Evolutionary conservation across 2,797 vertebrate genomes (phyloP).

Genomic region (Pangasius larnaudii): DNA sequence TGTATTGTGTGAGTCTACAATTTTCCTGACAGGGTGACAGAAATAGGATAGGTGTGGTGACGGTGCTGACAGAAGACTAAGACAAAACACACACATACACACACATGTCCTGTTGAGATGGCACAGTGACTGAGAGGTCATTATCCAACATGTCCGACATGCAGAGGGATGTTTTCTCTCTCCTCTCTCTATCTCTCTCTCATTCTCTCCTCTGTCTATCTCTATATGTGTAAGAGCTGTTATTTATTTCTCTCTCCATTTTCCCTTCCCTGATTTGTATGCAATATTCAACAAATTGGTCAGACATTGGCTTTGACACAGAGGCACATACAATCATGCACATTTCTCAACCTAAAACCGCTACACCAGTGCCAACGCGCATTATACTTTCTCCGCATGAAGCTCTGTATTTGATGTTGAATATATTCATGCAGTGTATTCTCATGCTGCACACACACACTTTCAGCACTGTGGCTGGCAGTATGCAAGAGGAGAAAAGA

Average conservation of each 20-base stretch:
- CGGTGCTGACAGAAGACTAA: slow-evolving; percentile 29
- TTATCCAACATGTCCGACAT: slow-evolving; percentile 22
- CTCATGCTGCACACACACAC: slow-evolving; percentile 7
- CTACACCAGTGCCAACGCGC: neutral
- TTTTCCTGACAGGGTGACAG: slow-evolving; percentile 40
- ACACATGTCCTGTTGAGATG: slow-evolving; percentile 18
- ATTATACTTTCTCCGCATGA: slow-evolving; percentile 16
- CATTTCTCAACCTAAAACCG: slow-evolving; percentile 8
- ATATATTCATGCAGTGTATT: slow-evolving; percentile 40
- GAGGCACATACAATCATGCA: neutral
- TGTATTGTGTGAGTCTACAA: slow-evolving; percentile 20
- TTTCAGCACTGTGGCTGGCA: neutral
- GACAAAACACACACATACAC: slow-evolving; percentile 22
- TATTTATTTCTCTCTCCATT: neutral
- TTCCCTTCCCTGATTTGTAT: slow-evolving; percentile 16
- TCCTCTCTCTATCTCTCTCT: neutral
- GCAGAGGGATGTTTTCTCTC: neutral
- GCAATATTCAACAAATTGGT: neutral
- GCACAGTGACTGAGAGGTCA: slow-evolving; percentile 34
- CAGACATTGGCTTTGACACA: neutral
- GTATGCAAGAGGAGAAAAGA: neutral
- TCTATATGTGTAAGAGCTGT: neutral
- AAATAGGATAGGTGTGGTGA: slow-evolving; percentile 28
- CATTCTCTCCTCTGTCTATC: neutral
- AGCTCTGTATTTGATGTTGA: slow-evolving; percentile 31